These are phyloP conservation scores for Labeo calbasu DNA, from an alignment of 2,797 vertebrate genomes.

Conservation along the genomic window DNA sequence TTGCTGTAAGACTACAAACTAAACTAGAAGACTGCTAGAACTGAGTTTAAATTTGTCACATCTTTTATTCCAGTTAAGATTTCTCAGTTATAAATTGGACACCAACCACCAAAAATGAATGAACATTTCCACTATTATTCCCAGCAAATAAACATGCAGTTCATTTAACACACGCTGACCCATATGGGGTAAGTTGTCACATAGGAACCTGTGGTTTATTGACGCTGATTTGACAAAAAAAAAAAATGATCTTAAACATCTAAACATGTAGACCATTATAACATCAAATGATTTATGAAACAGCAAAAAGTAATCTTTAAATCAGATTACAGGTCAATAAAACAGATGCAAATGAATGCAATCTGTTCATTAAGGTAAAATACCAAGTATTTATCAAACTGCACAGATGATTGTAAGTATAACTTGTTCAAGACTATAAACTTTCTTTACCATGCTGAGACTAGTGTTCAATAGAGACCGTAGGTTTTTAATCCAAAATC, in stretches of 20 bases:
- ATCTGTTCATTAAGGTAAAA: not conserved
- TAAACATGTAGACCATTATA: not conserved
- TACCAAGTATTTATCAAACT: not conserved
- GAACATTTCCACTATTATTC: not conserved
- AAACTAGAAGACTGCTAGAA: not conserved
- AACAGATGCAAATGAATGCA: not conserved
- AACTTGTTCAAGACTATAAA: not conserved
- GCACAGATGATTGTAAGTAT: not conserved
- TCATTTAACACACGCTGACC: not conserved
- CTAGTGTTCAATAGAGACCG: not conserved
- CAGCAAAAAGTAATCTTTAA: not conserved
- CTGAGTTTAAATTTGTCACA: not conserved
- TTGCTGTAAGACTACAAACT: not conserved
- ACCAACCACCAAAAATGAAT: not conserved
- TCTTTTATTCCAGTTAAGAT: not conserved
- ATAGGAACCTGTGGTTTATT: not conserved
- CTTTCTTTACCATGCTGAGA: not conserved
- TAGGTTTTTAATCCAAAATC: not conserved
- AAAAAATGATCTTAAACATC: not conserved
- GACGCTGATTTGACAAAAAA: not conserved
- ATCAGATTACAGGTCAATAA: not conserved
- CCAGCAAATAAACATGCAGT: not conserved
- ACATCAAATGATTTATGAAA: not conserved
- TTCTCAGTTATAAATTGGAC: not conserved
- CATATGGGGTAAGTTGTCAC: constrained; percentile 7